Percentiles rank a stretch among this genome's conserved stretches.
Evolutionary conservation across 64 coral and sea anemone genomes (phyloP).

Genomic region (Astreopora myriophthalma): DNA sequence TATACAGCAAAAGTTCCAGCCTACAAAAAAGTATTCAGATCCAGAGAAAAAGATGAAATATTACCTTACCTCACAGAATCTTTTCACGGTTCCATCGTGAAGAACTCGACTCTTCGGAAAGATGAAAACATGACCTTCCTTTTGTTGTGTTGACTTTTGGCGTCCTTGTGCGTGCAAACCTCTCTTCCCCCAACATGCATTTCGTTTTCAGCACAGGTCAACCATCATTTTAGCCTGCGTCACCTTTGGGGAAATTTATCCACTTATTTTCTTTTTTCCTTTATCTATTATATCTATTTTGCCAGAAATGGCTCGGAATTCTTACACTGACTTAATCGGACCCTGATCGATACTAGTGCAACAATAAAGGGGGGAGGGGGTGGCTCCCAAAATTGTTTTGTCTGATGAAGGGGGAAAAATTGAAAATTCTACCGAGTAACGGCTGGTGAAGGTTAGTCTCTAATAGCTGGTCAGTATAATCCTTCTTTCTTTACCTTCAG

Average conservation of each 20-base stretch:
- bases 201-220: background rate
- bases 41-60: background rate
- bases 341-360: no score
- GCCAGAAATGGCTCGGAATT: no score
- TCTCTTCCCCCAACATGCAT: background rate
- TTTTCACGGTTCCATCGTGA: background rate
- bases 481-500: no score
- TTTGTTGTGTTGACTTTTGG: constrained; percentile 32
- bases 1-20: background rate
- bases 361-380: no score
- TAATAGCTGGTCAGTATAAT: no score
- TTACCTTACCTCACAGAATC: background rate
- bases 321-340: no score
- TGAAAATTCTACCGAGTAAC: no score
- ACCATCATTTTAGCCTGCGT: background rate
- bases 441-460: no score
- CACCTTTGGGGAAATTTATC: background rate
- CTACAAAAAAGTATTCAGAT: background rate
- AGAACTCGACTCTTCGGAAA: background rate
- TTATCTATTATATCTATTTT: no score
- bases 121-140: background rate
- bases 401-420: no score
- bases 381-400: no score
- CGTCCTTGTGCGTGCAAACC: background rate
- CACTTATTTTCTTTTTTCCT: background rate